These are phyloP conservation scores for Trissoscelio sp. DNA, from an alignment of 2,888 invertebrate genomes.

Conservation along the genomic window DNA sequence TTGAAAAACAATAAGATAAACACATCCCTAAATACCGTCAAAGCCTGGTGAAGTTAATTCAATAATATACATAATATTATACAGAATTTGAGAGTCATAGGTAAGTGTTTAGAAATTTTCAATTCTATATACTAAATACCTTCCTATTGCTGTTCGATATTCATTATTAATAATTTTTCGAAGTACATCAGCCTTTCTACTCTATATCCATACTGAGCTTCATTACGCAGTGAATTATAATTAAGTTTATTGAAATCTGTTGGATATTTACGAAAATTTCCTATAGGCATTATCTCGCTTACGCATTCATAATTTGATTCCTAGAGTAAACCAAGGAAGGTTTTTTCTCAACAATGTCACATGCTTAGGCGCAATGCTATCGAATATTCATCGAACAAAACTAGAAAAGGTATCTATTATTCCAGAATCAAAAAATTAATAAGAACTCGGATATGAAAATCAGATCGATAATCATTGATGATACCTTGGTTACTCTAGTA, in stretches of 20 bases:
- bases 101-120: neutral
- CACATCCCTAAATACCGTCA: conserved; percentile 4
- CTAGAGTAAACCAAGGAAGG: too few species aligned
- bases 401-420: neutral
- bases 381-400: neutral
- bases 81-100: neutral
- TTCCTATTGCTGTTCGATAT: neutral
- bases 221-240: too few species aligned
- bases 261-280: too few species aligned
- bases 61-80: neutral
- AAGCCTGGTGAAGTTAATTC: neutral
- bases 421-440: neutral
- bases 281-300: too few species aligned
- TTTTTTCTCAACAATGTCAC: too few species aligned
- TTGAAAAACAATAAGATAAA: conserved; percentile 4
- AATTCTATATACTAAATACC: neutral
- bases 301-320: too few species aligned
- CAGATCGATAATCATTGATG: neutral
- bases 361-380: too few species aligned
- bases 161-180: neutral
- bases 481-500: neutral
- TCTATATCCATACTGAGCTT: too few species aligned
- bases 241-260: too few species aligned
- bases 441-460: neutral
- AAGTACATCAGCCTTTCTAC: neutral